Conservation (phyloP, 2,113 vertebrate species). For the Cheilinus undulatus region DNA sequence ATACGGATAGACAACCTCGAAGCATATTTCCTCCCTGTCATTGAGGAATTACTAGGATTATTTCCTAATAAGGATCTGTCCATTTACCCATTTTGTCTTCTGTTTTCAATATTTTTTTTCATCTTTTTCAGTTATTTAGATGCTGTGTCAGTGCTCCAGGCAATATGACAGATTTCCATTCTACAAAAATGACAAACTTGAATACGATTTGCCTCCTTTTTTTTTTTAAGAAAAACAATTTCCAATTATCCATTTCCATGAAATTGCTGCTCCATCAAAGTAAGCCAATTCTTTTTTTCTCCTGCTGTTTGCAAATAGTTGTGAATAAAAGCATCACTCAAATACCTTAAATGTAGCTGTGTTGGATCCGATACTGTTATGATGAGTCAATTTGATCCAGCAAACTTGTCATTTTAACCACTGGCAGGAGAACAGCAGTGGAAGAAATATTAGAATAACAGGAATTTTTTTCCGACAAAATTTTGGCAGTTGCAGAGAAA, state of each 20-base stretch:
- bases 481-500: slow-evolving; percentile 51
- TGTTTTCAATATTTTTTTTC: slow-evolving; percentile 3
- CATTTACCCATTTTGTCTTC: slow-evolving; percentile 16
- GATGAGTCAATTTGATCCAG: neutral
- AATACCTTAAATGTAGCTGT: neutral
- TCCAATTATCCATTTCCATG: neutral
- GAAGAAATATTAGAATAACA: slow-evolving; percentile 26
- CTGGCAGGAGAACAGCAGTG: neutral
- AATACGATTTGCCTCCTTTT: neutral
- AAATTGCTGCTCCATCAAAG: slow-evolving; percentile 1
- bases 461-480: slow-evolving; percentile 34
- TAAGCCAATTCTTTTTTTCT: neutral
- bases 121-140: neutral
- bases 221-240: slow-evolving; percentile 2
- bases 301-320: neutral
- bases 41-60: no score
- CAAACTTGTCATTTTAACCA: neutral
- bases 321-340: slow-evolving; percentile 1
- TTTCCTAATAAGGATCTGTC: no score
- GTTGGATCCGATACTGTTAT: neutral
- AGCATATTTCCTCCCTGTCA: no score
- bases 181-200: neutral
- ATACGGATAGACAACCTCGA: no score
- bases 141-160: neutral
- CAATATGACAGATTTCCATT: neutral